A percentile compares a stretch with the other conserved stretches of the same genome.
phyloP scores from a whole-genome alignment of 2,797 vertebrate species.

The Catharus ustulatus region DNA sequence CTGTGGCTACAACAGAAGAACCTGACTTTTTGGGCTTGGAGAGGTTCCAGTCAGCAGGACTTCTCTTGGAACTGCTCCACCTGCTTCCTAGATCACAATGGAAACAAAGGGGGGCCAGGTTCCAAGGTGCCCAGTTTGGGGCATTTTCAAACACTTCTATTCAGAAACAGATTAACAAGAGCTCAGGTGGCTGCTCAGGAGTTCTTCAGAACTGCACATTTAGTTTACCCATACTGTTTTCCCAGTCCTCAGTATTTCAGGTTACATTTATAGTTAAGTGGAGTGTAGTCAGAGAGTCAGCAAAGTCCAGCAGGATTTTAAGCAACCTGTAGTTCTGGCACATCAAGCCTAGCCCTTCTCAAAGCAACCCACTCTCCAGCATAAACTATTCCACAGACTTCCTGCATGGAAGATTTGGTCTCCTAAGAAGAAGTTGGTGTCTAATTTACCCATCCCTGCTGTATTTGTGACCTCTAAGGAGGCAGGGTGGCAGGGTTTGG shows the following conservation, averaged over 20 bases:
- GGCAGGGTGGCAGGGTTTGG: background rate
- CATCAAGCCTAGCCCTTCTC: background rate
- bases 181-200: background rate
- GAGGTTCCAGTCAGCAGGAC: background rate
- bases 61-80: background rate
- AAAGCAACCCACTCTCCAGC: background rate
- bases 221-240: background rate
- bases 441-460: background rate
- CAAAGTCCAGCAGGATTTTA: background rate
- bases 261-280: background rate
- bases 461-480: background rate
- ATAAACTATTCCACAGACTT: background rate
- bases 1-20: background rate
- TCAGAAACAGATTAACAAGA: background rate
- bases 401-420: background rate
- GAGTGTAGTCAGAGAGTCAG: background rate
- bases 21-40: background rate
- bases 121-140: background rate
- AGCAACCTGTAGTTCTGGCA: background rate
- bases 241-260: background rate
- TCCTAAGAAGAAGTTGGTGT: background rate
- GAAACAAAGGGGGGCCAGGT: background rate
- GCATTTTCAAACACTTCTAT: background rate
- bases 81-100: background rate
- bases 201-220: background rate